Conservation (phyloP, 2,888 invertebrate genomes). For the Malachius bipustulatus region DNA sequence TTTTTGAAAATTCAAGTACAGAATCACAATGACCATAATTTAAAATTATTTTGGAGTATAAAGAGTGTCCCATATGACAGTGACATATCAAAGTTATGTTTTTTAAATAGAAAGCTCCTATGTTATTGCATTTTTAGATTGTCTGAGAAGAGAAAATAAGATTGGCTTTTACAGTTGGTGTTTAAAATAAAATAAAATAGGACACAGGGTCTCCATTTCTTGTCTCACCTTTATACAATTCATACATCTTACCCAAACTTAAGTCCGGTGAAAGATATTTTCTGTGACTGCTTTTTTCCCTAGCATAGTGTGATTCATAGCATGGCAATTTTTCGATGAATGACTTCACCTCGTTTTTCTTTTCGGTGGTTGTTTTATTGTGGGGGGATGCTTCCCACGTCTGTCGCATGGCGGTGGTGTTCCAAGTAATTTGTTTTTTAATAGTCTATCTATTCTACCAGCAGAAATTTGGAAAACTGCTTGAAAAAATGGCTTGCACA, state of each 20-base stretch:
- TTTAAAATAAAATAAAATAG: conserved; percentile 8
- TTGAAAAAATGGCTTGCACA: conserved; percentile 10
- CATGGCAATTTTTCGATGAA: conserved; percentile 11
- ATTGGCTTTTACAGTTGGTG: too few relatives aligned
- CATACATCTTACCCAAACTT: conserved; percentile 9
- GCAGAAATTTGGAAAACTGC: conserved; percentile 5
- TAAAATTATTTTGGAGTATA: too few relatives aligned
- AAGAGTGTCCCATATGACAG: too few relatives aligned
- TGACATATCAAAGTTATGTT: too few relatives aligned
- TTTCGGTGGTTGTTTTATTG: conserved; percentile 7
- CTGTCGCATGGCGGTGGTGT: background rate
- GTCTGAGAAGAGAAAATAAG: too few relatives aligned
- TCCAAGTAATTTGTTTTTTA: conserved; percentile 4
- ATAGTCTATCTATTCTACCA: conserved; percentile 4
- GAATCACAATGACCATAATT: too few relatives aligned
- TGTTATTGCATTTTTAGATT: too few relatives aligned
- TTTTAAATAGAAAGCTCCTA: too few relatives aligned
- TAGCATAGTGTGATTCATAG: conserved; percentile 10
- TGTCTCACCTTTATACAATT: conserved; percentile 7
- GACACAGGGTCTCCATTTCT: conserved; percentile 9
- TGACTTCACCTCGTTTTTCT: conserved; percentile 10
- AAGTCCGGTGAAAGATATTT: conserved; percentile 10
- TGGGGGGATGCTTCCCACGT: background rate
- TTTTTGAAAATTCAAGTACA: too few relatives aligned
- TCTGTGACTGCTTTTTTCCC: conserved; percentile 9